A percentile compares a stretch with the other conserved stretches of the same genome.
Conservation (phyloP, 2,797 vertebrate species). For the Fistularia tabacaria region DNA sequence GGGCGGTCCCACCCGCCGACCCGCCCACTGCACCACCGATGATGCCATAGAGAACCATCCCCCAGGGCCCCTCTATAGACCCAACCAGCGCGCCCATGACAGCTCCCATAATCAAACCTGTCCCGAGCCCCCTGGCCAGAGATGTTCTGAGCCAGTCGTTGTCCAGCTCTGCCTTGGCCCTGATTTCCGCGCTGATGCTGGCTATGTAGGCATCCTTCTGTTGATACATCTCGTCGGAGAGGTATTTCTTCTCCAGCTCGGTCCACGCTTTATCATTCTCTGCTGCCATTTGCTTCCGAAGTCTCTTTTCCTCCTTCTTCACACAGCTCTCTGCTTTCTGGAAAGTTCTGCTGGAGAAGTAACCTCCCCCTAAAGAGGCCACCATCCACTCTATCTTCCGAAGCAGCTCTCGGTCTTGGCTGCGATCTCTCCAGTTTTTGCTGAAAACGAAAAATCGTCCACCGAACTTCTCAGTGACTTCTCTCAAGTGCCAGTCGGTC, state of each 20-base stretch:
- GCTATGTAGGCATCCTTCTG: conserved; percentile 57
- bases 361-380: conserved; percentile 53
- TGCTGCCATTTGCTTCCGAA: conserved; percentile 51
- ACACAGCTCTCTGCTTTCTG: conserved; percentile 66
- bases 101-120: conserved; percentile 63
- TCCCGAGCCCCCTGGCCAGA: conserved; percentile 61
- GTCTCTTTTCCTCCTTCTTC: conserved; percentile 66
- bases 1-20: conserved; percentile 69
- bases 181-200: conserved; percentile 50
- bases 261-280: conserved; percentile 58
- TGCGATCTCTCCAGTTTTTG: conserved; percentile 67
- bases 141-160: conserved; percentile 73
- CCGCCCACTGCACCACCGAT: conserved; percentile 69
- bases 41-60: conserved; percentile 68
- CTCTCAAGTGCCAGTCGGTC: conserved; percentile 63
- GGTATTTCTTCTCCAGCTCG: conserved; percentile 60
- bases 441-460: conserved; percentile 71
- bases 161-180: conserved; percentile 66
- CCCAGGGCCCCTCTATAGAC: conserved; percentile 67
- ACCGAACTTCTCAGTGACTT: conserved; percentile 64
- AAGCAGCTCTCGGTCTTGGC: conserved; percentile 58
- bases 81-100: conserved; percentile 66
- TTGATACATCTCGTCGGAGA: conserved; percentile 56
- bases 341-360: conserved; percentile 65
- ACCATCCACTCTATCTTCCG: conserved; percentile 70